Percentiles rank a stretch among this genome's conserved stretches.
phyloP scores from a whole-genome alignment of 2,797 vertebrate species.

The Pipistrellus pipistrellus region DNA sequence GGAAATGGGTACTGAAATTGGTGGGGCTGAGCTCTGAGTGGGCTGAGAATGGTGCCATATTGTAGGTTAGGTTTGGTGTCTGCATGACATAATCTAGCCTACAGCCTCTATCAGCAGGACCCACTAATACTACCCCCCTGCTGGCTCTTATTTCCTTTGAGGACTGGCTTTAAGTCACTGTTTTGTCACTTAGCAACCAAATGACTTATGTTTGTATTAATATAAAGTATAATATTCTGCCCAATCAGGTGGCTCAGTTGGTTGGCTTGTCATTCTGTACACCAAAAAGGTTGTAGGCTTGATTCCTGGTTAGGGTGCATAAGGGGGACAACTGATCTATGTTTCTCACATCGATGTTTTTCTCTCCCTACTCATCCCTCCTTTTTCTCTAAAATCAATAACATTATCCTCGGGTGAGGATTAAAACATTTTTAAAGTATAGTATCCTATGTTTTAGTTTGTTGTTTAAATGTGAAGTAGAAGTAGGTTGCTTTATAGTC shows the following conservation, averaged over 20 bases:
- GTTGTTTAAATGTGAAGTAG: slow-evolving; percentile 82
- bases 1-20: not conserved
- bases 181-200: not conserved
- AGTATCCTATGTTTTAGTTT: slow-evolving; percentile 85
- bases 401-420: no score
- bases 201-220: slow-evolving; percentile 86
- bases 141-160: not conserved
- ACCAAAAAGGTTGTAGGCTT: no score
- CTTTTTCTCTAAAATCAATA: no score
- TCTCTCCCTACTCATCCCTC: no score
- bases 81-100: not conserved
- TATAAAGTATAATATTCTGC: slow-evolving; percentile 84
- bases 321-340: no score
- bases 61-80: not conserved
- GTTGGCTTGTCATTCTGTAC: no score
- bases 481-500: slow-evolving; percentile 86
- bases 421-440: slow-evolving; percentile 81
- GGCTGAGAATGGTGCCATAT: not conserved
- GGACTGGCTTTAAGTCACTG: not conserved
- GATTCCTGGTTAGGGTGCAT: no score
- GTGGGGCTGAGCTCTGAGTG: not conserved
- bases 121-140: not conserved
- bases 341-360: no score
- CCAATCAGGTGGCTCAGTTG: no score
- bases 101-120: not conserved